phyloP scores from a whole-genome alignment of 2,797 vertebrate species.

The Phoebastria nigripes region DNA sequence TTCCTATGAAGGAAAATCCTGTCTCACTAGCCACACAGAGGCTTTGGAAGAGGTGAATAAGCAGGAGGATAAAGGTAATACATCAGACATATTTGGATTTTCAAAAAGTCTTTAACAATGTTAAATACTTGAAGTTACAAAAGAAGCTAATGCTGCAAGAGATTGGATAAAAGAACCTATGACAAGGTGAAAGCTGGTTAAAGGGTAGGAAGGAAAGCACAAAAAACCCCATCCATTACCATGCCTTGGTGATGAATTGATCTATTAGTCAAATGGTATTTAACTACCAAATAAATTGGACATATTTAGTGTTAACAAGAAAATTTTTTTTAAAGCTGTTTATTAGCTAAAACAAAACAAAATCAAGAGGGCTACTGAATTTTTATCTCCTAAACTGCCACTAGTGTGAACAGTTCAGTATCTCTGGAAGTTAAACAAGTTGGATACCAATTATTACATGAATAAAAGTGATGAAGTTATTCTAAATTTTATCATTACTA shows the following conservation, averaged over 20 bases:
- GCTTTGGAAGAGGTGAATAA: neutral
- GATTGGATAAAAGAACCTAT: neutral
- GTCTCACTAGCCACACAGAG: neutral
- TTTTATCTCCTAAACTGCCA: neutral
- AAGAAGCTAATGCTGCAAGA: neutral
- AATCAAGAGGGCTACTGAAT: neutral
- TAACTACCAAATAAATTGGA: neutral
- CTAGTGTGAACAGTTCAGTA: neutral
- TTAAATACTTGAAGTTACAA: neutral
- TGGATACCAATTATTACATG: neutral
- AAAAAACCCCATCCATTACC: neutral
- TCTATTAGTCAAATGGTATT: neutral
- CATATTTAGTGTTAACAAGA: neutral
- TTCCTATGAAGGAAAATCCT: neutral
- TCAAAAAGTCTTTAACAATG: neutral
- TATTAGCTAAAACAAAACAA: neutral
- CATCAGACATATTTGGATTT: neutral
- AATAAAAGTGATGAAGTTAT: neutral
- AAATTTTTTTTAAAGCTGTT: neutral
- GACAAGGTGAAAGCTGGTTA: neutral
- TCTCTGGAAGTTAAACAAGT: neutral
- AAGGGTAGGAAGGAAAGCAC: neutral
- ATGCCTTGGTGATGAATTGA: neutral
- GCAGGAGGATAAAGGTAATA: neutral
- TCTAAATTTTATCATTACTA: neutral